Evolutionary conservation across 2,113 vertebrate genomes (phyloP), one percentile per base, ranked within the genome.

Genomic region (Scortum barcoo): DNA sequence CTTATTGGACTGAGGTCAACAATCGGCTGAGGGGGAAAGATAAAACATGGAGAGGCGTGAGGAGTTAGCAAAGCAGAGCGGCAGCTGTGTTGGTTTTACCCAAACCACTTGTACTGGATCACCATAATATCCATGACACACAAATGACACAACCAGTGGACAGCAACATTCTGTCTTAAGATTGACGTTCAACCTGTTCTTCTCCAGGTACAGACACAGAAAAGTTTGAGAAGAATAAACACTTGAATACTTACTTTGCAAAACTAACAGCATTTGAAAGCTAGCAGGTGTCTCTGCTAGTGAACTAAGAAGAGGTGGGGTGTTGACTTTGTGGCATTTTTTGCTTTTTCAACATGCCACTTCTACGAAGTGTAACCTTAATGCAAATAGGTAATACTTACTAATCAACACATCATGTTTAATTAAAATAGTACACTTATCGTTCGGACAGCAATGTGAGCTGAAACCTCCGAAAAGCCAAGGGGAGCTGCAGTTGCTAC

Each of bases 1-100:
- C 96, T 97, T 94, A 99, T 99, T 67, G 98, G 97, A 84, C 97
- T 99, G 42, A 96, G 93, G 71, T 97, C 97, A 0, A 96, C 92
- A 58, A 97, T 97, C 0, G 97, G 96, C 98, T 99, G 93, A 56
- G 60, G 71, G 68, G 22, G 61, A 56, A 72, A 50, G 26, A 77
- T 28, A 79, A 65, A 33, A 57, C 4, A 26, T 4, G 73, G n/a
- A 76, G 11, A 65, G 22, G 36, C 4, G 44, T 69, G 30, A 70
- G 67, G 6, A 71, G 16, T 33, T 73, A n/a, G 56, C 2, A 50
- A 30, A 72, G 9, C 13, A 7, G 58, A 36, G 22, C 44, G 14
- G 40, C 4, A 7, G 28, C 20, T 42, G 28, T 36, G 16, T 36
- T 46, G 72, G 78, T 61, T 50, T 72, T 22, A 83, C 53, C 84